phyloP scores from a whole-genome alignment of 1,140 invertebrate species.

The Aphidius gifuensis region DNA sequence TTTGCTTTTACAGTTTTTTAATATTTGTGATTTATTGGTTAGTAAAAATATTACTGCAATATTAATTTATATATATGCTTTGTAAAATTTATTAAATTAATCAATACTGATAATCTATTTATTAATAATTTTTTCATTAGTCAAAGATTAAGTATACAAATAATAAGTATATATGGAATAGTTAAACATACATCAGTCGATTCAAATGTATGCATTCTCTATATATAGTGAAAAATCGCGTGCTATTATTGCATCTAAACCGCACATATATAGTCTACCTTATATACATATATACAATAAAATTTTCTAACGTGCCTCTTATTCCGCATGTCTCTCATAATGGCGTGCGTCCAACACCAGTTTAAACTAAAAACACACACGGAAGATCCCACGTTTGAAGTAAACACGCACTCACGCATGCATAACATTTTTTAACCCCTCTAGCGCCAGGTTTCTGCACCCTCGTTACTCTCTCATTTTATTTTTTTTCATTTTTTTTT shows the following conservation, averaged over 20 bases:
- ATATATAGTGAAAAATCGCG: conserved; percentile 34
- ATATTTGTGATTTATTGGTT: too few species aligned
- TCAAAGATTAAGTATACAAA: conserved; percentile 1
- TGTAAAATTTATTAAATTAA: too few species aligned
- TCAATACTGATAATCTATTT: background rate
- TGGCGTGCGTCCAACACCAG: conserved; percentile 24
- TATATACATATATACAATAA: background rate
- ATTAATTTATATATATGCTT: too few species aligned
- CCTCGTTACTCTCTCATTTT: too few species aligned
- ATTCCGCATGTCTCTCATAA: conserved; percentile 6
- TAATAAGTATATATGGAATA: too few species aligned
- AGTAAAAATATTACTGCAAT: too few species aligned
- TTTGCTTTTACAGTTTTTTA: too few species aligned
- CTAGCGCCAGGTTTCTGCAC: too few species aligned
- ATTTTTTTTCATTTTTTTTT: too few species aligned
- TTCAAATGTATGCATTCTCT: conserved; percentile 8
- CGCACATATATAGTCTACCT: background rate
- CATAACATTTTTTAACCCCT: background rate
- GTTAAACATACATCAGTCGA: conserved; percentile 4
- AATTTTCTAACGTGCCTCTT: too few species aligned
- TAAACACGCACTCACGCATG: conserved; percentile 23
- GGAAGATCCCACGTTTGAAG: conserved; percentile 24
- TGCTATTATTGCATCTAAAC: conserved; percentile 33
- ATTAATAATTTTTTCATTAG: background rate
- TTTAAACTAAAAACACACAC: conserved; percentile 25